Evolutionary conservation across 1,140 invertebrate species (phyloP), one percentile per base, ranked within the genome.

Genomic region (Aphidius ervi): DNA sequence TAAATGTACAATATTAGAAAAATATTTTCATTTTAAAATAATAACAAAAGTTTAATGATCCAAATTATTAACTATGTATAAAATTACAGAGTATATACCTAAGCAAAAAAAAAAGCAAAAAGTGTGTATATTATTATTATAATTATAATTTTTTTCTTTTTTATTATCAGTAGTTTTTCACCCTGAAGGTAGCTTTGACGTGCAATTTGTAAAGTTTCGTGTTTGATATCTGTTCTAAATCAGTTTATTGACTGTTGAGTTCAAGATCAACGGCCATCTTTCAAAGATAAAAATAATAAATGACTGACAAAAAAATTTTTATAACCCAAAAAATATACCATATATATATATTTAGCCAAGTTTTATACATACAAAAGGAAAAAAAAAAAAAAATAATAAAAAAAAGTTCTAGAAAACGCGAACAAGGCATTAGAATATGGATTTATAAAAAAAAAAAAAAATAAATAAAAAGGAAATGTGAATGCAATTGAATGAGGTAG

Each of bases 171-270:
- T 31, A 16, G 7, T 31, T 16, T 8, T 37, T 46, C 31, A 5
- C 10, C 6, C 7, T 52, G 7, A 41, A 5, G 5, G 10, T 6
- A 58, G 2, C 4, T 43, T 52, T 45, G 6, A 6, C 39, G 42
- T 31, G 31, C 31, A 59, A 59, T 59, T 59, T 59, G 50, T 59
- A 4, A 52, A 45, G 5, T 41, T 40, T 61, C 59, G 52, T 56
- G 59, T 48, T 45, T 46, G 23, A 16, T 61, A 61, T 61, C 59
- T 48, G 5, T 16, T 7, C n/a, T 37, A 9, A 55, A 61, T 61
- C 9, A 6, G 39, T 58, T 6, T 9, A 46, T 46, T 46, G 9
- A 37, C 42, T 56, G 23, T 31, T 31, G 23, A 5, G 39, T 54
- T 2, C 31, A 39, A 54, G 20, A 43, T 43, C 9, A 10, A 43